Conservation (phyloP, 1,140 invertebrate species). For the Wasmannia auropunctata region DNA sequence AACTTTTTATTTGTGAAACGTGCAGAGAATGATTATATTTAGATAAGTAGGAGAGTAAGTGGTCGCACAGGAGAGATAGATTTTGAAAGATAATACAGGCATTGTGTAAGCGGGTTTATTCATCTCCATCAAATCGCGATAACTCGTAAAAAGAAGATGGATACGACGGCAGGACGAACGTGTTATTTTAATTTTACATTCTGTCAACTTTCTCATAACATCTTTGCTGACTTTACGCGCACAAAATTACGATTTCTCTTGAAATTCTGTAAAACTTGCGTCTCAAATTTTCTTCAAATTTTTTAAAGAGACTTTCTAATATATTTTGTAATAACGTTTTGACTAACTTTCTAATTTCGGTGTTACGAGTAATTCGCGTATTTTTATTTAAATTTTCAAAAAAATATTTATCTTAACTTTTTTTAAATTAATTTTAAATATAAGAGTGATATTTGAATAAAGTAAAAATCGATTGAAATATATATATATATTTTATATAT, state of each 20-base stretch:
- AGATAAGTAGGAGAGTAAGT: slow-evolving; percentile 12
- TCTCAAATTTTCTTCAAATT: neutral
- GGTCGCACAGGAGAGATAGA: neutral
- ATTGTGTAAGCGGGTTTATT: neutral
- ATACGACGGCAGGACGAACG: neutral
- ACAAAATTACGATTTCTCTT: neutral
- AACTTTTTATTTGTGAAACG: neutral
- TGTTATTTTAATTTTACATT: neutral
- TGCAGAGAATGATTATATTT: neutral
- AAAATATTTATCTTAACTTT: neutral
- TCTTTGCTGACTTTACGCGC: neutral
- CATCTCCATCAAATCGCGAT: neutral
- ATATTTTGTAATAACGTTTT: neutral
- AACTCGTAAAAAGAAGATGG: neutral
- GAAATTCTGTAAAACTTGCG: neutral
- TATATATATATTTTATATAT: too few relatives aligned
- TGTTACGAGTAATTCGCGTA: neutral
- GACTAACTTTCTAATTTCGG: neutral
- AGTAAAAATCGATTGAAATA: neutral
- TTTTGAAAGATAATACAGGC: neutral
- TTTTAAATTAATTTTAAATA: neutral
- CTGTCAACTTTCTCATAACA: neutral
- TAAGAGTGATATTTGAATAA: neutral
- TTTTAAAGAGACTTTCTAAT: neutral
- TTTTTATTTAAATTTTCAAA: neutral